Evolutionary conservation across 2,797 vertebrate species (phyloP).

Genomic region (Alcedo atthis): DNA sequence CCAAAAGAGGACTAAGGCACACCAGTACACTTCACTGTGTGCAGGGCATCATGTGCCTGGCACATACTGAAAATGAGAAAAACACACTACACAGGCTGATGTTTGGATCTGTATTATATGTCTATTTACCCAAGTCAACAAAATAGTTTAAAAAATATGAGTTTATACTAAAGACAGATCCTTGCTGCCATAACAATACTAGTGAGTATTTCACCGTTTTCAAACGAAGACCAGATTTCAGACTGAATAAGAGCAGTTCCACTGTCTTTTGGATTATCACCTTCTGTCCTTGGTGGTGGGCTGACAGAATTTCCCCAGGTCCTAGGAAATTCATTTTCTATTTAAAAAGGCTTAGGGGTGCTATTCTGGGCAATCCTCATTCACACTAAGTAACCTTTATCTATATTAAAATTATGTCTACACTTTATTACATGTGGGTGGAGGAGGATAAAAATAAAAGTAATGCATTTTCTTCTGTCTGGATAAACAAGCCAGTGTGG

Average conservation of each 20-base stretch:
- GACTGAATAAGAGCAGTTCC: not conserved
- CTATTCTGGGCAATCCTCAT: not conserved
- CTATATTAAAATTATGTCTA: conserved; percentile 22
- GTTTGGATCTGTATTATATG: not conserved
- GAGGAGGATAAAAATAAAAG: conserved; percentile 25
- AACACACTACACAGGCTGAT: not conserved
- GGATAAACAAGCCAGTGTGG: conserved; percentile 42
- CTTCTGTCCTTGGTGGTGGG: not conserved
- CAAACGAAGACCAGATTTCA: not conserved
- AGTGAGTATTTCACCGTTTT: not conserved
- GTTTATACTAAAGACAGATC: not conserved
- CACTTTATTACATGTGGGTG: not conserved
- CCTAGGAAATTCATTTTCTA: not conserved
- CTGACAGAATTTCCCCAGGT: not conserved
- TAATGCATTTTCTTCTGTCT: conserved; percentile 17
- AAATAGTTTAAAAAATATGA: not conserved
- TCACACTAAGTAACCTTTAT: not conserved
- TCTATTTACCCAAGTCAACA: not conserved
- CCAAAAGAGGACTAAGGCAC: not conserved
- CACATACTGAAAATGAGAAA: not conserved
- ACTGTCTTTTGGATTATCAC: not conserved
- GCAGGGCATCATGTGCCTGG: rapidly evolving
- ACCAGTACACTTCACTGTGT: not conserved
- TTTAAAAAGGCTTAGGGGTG: not conserved
- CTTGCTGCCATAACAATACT: not conserved